A percentile compares a stretch with the other conserved stretches of the same genome.
Evolutionary conservation across 2,888 invertebrate species (phyloP).

Genomic region (Drosophila tripunctata): DNA sequence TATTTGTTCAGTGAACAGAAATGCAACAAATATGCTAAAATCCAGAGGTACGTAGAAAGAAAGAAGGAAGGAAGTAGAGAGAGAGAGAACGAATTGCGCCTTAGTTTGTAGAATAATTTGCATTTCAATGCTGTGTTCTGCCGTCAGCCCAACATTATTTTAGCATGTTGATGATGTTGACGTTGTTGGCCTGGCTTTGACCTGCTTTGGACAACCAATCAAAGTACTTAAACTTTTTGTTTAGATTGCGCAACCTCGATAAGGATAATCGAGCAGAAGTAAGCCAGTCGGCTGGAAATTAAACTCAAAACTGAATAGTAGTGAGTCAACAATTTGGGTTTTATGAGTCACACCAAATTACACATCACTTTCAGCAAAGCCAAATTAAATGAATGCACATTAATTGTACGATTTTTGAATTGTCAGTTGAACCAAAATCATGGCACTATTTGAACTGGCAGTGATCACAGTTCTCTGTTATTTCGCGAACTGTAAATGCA

Average conservation of each 20-base stretch:
- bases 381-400: slow-evolving; percentile 1
- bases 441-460: not conserved
- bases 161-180: slow-evolving; percentile 23
- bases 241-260: slow-evolving; percentile 14
- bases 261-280: slow-evolving; percentile 25
- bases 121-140: slow-evolving; percentile 42
- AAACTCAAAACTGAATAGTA: slow-evolving; percentile 28
- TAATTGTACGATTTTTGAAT: not conserved
- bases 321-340: slow-evolving; percentile 3
- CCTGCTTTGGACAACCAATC: slow-evolving; percentile 36
- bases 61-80: not conserved
- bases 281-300: slow-evolving; percentile 40
- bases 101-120: slow-evolving; percentile 34
- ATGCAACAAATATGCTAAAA: slow-evolving; percentile 25
- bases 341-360: not conserved
- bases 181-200: slow-evolving; percentile 12
- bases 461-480: not conserved
- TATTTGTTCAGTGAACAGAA: slow-evolving; percentile 6
- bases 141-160: slow-evolving; percentile 13
- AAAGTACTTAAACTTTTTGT: slow-evolving; percentile 20
- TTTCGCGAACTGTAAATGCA: slow-evolving; percentile 8
- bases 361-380: not conserved
- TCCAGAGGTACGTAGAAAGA: not conserved
- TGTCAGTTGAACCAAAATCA: not conserved
- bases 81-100: not conserved